These are phyloP conservation scores for Lethenteron camtschaticum DNA, from an alignment of 2,113 vertebrate species.

Conservation along the genomic window DNA sequence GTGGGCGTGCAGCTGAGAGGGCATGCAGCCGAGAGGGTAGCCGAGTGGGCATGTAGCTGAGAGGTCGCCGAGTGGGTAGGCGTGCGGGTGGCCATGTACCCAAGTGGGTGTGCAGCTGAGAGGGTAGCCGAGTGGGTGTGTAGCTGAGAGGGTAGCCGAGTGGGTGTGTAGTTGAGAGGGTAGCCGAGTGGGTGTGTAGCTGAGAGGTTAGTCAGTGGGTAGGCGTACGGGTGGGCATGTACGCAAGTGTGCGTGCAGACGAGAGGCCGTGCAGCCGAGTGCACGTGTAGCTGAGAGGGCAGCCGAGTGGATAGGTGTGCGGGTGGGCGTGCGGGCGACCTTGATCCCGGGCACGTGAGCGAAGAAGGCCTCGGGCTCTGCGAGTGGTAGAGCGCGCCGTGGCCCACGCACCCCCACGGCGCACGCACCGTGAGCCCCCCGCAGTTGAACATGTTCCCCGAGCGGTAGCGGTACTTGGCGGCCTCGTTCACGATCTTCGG, in stretches of 20 bases:
- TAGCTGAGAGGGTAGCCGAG: too few relatives aligned
- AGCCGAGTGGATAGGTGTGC: neutral
- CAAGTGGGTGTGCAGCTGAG: neutral
- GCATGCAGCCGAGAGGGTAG: too few relatives aligned
- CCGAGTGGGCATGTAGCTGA: too few relatives aligned
- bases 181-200: too few relatives aligned
- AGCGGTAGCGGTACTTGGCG: constrained; percentile 87
- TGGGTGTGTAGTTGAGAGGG: too few relatives aligned
- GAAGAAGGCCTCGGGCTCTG: constrained; percentile 90
- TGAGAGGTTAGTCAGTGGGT: too few relatives aligned
- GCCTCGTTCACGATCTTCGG: constrained; percentile 89
- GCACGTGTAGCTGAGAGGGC: neutral
- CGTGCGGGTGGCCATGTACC: neutral
- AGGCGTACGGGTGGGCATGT: neutral
- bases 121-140: neutral
- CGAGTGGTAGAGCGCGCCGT: constrained; percentile 84
- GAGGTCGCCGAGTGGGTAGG: neutral
- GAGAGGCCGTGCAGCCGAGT: neutral
- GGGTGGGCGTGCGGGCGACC: constrained; percentile 22
- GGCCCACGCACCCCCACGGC: constrained; percentile 89
- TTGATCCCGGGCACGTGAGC: constrained; percentile 80
- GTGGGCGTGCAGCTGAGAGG: too few relatives aligned
- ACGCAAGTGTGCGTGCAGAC: neutral
- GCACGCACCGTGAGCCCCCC: constrained; percentile 77
- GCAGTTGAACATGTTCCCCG: constrained; percentile 74